Percentiles rank a stretch among this genome's conserved stretches.
These are phyloP conservation scores for Epizoanthus stellaris DNA, from an alignment of 92 coral and sea anemone genomes.

Conservation along the genomic window DNA sequence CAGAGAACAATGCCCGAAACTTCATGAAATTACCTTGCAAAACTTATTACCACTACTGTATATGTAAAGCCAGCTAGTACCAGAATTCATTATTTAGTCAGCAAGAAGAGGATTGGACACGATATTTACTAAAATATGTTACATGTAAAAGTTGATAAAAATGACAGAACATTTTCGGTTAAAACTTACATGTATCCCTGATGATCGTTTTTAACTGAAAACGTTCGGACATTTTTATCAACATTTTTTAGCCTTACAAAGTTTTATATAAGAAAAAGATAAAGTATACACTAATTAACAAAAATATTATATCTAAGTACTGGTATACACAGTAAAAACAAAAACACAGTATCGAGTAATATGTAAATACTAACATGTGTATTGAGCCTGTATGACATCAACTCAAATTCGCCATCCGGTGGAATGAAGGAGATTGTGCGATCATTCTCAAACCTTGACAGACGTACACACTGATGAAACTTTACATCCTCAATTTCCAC, in stretches of 20 bases:
- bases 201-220: too few species aligned
- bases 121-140: too few species aligned
- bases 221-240: too few species aligned
- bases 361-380: constrained; percentile 79
- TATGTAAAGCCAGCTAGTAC: neutral
- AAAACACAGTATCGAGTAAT: neutral
- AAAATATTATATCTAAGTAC: neutral
- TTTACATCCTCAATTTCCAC: constrained; percentile 99
- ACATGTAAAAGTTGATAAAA: too few species aligned
- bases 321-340: neutral
- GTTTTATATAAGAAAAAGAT: too few species aligned
- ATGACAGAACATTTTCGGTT: too few species aligned
- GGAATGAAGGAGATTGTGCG: constrained; percentile 99
- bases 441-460: constrained; percentile 99
- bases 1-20: too few species aligned
- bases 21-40: too few species aligned
- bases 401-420: constrained; percentile 99
- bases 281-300: too few species aligned
- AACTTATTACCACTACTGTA: neutral
- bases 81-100: neutral
- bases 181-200: too few species aligned
- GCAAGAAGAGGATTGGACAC: too few species aligned
- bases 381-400: constrained; percentile 97
- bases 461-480: constrained; percentile 98
- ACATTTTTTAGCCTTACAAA: too few species aligned